Base-by-base conservation (phyloP, 2,113 vertebrate genomes). In the Xiphophorus maculatus region DNA sequence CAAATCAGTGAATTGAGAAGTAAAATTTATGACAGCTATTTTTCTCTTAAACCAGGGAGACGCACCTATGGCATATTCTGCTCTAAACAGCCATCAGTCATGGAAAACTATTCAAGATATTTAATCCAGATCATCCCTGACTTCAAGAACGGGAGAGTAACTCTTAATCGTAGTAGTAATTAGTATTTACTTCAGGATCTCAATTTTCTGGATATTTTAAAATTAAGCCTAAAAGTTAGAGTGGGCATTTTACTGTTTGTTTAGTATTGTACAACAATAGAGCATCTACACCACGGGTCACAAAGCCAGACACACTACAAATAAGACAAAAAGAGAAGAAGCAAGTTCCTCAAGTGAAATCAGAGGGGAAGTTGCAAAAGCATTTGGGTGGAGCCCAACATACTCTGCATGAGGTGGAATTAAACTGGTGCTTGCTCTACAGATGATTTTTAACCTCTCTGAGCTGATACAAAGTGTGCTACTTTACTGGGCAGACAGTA, bases 361-460 rank as follows among this genome's bases (percentile, higher is more conserved):
- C 40, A 76, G 54, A 75, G 25, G 40, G 87, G 91, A 92, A 92
- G 91, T 93, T 91, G 71, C 87, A 63, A 74, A 87, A 87, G 54
- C 15, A 54, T 79, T 29, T 63, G 66, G 63, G 28, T 22, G 37
- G 61, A 33, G 17, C 22, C 44, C 42, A 72, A 27, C 77, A 42
- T 44, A 37, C 27, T 51, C 67, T 61, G 71, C 64, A 69, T 48
- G 65, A 76, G 51, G n/a, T 54, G 42, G 35, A 85, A 74, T 84
- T 74, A 79, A 80, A 64, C 22, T 54, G 13, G 44, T 61, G 78
- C 74, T 76, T 30, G 67, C 33, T 44, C 15, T 82, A 63, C 11
- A 76, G 74, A 15, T 13, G 32, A 75, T 74, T 74, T 79, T 8
- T 69, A 65, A 84, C 13, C 9, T n/a, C 40, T 35, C 29, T 69